Evolutionary conservation across 2,113 vertebrate genomes (phyloP).

Genomic region (Mionectes macconnelli): DNA sequence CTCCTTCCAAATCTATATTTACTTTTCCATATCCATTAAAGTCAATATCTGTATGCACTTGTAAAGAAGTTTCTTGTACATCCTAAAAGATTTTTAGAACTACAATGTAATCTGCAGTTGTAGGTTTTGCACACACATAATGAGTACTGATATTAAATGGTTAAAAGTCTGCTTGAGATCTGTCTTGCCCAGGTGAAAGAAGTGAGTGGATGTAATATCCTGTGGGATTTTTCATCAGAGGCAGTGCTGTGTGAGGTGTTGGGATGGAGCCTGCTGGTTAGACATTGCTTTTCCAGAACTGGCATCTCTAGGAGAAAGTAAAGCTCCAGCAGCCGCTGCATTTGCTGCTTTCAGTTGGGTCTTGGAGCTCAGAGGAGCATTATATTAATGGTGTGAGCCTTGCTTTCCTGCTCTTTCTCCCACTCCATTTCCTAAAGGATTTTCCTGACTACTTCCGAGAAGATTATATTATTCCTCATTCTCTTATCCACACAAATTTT

Average conservation of each 20-base stretch:
- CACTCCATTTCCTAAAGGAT: background rate
- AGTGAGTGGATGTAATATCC: background rate
- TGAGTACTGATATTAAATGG: background rate
- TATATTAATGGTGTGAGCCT: background rate
- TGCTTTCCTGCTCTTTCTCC: background rate
- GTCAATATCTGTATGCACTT: background rate
- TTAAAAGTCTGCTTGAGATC: background rate
- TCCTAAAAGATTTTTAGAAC: background rate
- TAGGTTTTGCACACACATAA: accelerated
- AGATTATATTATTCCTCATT: background rate
- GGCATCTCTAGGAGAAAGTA: background rate
- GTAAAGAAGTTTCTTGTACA: background rate
- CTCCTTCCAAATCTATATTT: background rate
- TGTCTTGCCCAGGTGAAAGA: background rate
- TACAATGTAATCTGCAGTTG: accelerated
- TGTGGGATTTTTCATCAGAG: background rate
- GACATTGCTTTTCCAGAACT: background rate
- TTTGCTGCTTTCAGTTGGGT: background rate
- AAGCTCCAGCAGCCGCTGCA: background rate
- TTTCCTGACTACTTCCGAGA: background rate
- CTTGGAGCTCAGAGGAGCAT: background rate
- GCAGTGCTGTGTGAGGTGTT: background rate
- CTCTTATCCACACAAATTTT: background rate
- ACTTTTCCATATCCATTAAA: background rate
- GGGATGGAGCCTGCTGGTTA: background rate